A percentile compares a stretch with the other conserved stretches of the same genome.
phyloP scores from a whole-genome alignment of 1,140 invertebrate species.

The Akabosia matsudoensis region DNA sequence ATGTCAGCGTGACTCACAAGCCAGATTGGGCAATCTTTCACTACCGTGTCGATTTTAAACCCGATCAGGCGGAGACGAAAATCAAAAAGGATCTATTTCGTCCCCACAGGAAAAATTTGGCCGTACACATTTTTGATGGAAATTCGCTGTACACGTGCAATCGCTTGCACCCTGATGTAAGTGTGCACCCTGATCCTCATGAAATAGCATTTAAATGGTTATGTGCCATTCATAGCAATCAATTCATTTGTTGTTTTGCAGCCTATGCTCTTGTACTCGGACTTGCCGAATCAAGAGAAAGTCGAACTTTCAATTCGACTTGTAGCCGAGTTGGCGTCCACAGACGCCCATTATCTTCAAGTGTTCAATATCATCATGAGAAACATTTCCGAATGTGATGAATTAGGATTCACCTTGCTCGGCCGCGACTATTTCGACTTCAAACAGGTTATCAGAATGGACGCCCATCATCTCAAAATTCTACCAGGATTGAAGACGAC shows the following conservation, averaged over 20 bases:
- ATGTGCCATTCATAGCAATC: background rate
- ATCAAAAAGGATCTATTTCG: slow-evolving; percentile 61
- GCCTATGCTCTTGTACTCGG: background rate
- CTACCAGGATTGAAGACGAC: slow-evolving; percentile 60
- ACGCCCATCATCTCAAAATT: slow-evolving; percentile 58
- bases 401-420: slow-evolving; percentile 54
- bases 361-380: slow-evolving; percentile 74
- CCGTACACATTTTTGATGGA: slow-evolving; percentile 59
- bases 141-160: slow-evolving; percentile 55
- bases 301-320: slow-evolving; percentile 5
- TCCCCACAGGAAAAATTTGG: slow-evolving; percentile 57
- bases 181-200: background rate
- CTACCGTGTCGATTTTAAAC: slow-evolving; percentile 74
- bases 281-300: background rate
- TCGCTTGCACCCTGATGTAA: slow-evolving; percentile 53
- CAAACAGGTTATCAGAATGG: slow-evolving; percentile 50
- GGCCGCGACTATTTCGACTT: slow-evolving; percentile 56
- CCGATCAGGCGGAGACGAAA: slow-evolving; percentile 56
- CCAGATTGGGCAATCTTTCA: slow-evolving; percentile 74
- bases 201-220: background rate
- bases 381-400: slow-evolving; percentile 66
- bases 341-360: slow-evolving; percentile 51
- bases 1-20: slow-evolving; percentile 63
- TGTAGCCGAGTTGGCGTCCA: slow-evolving; percentile 13
- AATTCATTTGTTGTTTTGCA: background rate